These are phyloP conservation scores for Lepilemur septentrionalis DNA, from an alignment of 2,797 vertebrate species.

Conservation along the genomic window DNA sequence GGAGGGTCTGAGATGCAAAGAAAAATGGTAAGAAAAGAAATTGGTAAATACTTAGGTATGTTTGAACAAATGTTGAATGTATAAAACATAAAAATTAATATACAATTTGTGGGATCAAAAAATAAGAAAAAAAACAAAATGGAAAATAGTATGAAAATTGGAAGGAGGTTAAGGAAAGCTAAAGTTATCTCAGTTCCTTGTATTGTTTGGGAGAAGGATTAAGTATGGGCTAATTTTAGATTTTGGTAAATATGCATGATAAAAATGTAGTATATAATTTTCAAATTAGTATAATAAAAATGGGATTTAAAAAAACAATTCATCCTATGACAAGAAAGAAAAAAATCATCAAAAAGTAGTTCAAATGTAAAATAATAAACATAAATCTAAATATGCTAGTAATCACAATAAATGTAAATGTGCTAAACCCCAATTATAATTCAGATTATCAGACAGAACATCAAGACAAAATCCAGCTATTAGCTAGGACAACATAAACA, in stretches of 20 bases:
- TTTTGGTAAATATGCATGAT: neutral
- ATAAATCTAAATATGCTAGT: neutral
- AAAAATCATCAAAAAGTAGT: neutral
- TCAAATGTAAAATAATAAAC: slow-evolving; percentile 32
- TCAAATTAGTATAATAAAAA: neutral
- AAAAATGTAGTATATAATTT: neutral
- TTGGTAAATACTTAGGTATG: neutral
- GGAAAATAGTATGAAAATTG: neutral
- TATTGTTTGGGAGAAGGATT: neutral
- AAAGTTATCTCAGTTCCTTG: neutral
- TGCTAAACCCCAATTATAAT: neutral
- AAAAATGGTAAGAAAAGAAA: slow-evolving; percentile 15
- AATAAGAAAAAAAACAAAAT: neutral
- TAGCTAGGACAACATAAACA: neutral
- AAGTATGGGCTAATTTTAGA: neutral
- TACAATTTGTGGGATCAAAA: neutral
- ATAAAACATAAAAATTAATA: neutral
- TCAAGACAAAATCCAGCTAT: neutral
- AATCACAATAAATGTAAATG: neutral
- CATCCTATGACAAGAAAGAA: neutral
- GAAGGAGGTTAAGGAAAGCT: neutral
- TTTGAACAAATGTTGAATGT: neutral
- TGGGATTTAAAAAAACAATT: neutral
- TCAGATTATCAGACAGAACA: neutral
- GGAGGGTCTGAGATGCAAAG: neutral